Base-by-base conservation (phyloP, 2,888 invertebrate genomes). In the Cylloceria caligata region DNA sequence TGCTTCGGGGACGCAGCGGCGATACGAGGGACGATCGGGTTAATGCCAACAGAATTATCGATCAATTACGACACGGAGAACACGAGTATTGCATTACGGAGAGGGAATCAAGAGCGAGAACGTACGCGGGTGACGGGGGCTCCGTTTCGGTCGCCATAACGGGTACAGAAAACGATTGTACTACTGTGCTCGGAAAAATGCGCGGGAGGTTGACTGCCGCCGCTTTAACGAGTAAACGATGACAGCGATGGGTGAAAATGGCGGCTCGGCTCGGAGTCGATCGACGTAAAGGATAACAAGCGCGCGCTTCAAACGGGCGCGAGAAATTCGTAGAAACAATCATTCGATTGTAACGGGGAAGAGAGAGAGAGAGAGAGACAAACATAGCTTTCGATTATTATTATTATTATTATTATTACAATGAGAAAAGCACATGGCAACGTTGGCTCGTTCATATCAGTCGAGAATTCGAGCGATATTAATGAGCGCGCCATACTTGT, bases 111-210 rank as follows among this genome's bases (percentile, higher is more conserved):
- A 72, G 62, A 68, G 57, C 39, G 64, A 47, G 69, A 47, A 60
- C 52, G 64, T 34, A 57, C 24, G 39, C 60, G 65, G 36, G 36
- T 65, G 80, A 79, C 65, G 69, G 62, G 71, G 57, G 36, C 36
- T 68, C 64, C 45, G 65, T 65, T 57, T 47, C 55, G 65, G 65
- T 52, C 47, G 74, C 78, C 73, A 82, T 81, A 52, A 65, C 71
- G 74, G 69, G 68, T 42, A 45, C 1, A 49, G 3, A 62, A 11
- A 36, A n/a, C n/a, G 34, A 9, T 11, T 39, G 57, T 55, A 47
- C 39, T 72, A 73, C 83, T 84, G 72, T 78, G 85, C 79, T 85
- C 81, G 87, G 87, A 88, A 91, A 91, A 91, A 91, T 90, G 90
- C 90, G 91, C 91, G 90, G 90, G 90, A 91, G 88, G 87, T 83